These are phyloP conservation scores for Phallusia fumigata DNA, from an alignment of 23 tunicate genomes.

Conservation along the genomic window DNA sequence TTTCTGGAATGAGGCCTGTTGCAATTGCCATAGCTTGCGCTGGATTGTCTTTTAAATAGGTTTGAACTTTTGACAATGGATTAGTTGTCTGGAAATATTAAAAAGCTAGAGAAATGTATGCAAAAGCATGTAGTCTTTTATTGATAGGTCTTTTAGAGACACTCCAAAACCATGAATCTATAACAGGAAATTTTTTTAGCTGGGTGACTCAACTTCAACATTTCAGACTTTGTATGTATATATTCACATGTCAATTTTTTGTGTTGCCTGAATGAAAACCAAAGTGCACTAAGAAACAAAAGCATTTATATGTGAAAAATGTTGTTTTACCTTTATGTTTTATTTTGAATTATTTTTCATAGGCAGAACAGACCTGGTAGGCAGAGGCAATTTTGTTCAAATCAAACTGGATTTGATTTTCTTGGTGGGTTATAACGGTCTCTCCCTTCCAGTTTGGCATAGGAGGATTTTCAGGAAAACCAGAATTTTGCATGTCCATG, in stretches of 20 bases:
- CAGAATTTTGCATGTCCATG: not conserved
- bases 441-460: conserved; percentile 20
- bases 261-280: too few relatives aligned
- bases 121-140: too few relatives aligned
- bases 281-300: too few relatives aligned
- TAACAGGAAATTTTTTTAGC: too few relatives aligned
- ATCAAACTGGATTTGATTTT: conserved; percentile 74
- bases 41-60: conserved; percentile 61
- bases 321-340: too few relatives aligned
- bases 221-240: too few relatives aligned
- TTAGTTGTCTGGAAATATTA: conserved; percentile 54
- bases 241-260: too few relatives aligned
- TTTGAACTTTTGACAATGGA: conserved; percentile 55
- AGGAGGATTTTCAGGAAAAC: not conserved
- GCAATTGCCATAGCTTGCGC: conserved; percentile 84
- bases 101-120: not conserved
- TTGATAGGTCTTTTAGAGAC: too few relatives aligned
- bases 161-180: too few relatives aligned
- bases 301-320: too few relatives aligned
- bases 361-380: conserved; percentile 50
- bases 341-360: not conserved
- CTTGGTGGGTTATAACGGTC: conserved; percentile 49
- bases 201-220: too few relatives aligned
- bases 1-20: conserved; percentile 68
- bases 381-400: conserved; percentile 67